Conservation (phyloP, 2,797 vertebrate genomes). For the Acrossocheilus fasciatus region DNA sequence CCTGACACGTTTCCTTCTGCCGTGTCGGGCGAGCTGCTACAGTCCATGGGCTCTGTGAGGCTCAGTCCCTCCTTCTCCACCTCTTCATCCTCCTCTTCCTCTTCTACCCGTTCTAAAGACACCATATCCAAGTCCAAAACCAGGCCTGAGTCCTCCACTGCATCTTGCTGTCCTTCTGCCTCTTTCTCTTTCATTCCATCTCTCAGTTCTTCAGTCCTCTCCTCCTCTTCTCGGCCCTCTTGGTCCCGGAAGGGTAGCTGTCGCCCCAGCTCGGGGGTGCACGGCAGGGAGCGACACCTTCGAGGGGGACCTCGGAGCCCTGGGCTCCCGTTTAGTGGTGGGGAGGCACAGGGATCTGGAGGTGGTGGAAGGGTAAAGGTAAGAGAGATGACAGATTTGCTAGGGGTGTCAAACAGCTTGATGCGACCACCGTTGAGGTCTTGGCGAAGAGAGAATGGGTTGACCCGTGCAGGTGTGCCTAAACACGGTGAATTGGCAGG, state of each 20-base stretch:
- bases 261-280: conserved; percentile 79
- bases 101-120: conserved; percentile 72
- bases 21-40: conserved; percentile 78
- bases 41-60: conserved; percentile 81
- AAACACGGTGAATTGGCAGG: conserved; percentile 61
- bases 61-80: conserved; percentile 59
- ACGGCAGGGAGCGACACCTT: conserved; percentile 82
- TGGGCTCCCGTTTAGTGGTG: conserved; percentile 62
- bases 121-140: conserved; percentile 75
- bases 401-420: conserved; percentile 86
- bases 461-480: conserved; percentile 76
- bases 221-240: conserved; percentile 31
- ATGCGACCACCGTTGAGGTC: conserved; percentile 86
- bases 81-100: conserved; percentile 67
- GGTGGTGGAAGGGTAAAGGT: conserved; percentile 80
- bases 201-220: conserved; percentile 31
- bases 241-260: conserved; percentile 58
- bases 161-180: neutral
- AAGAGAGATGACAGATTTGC: conserved; percentile 82
- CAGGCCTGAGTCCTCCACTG: conserved; percentile 61
- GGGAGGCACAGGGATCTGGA: conserved; percentile 65
- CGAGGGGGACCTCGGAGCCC: conserved; percentile 64
- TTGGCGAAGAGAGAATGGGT: conserved; percentile 87
- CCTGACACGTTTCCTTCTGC: conserved; percentile 57
- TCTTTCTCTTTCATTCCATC: neutral